Base-by-base conservation (phyloP, 2,113 vertebrate species). In the Nannospalax galili region DNA sequence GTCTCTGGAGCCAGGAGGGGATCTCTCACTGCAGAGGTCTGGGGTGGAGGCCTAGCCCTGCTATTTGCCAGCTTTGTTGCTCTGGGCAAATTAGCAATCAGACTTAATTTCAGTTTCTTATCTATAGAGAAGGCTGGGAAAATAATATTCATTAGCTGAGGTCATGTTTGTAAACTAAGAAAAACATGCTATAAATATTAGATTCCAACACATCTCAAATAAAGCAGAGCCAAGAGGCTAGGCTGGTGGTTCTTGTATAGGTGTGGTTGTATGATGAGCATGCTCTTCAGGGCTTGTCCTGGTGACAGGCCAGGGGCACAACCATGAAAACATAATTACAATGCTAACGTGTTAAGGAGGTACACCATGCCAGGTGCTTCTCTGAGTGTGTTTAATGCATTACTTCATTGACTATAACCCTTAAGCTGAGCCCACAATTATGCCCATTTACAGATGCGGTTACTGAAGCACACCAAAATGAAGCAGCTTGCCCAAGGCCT, bases 131-230 rank as follows among this genome's bases (percentile, higher is more conserved):
- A 77, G 52, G 26, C 67, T 30, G 72, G 58, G 86, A 79, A 37
- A 85, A 81, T 74, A 94, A 89, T 84, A 70, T 48, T 96, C 72
- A 95, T 95, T 93, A 79, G 75, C 69, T 91, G 93, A 96, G 92
- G 90, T 96, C 95, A 91, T 86, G 90, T 94, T 86, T 91, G 82
- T 85, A 75, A 96, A 86, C 58, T 40, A 75, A 97, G 96, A 81
- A 93, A 94, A 93, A 67, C 48, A 70, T 5, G 3, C 48, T 79
- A 12, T 86, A 75, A 90, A 86, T 86, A 93, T 58, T 97, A 96
- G 92, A 95, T 96, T 96, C 96, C 98, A 97, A 93, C 96, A 94
- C 40, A 17, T 90, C 40, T 95, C 94, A 92, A 94, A 77, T 42
- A 65, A 89, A 92, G 95, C 4, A 35, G 58, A 85, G 62, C 91